A percentile compares a stretch with the other conserved stretches of the same genome.
These are phyloP conservation scores for Synanthedon myopaeformis DNA, from an alignment of 2,888 invertebrate species.

Conservation along the genomic window DNA sequence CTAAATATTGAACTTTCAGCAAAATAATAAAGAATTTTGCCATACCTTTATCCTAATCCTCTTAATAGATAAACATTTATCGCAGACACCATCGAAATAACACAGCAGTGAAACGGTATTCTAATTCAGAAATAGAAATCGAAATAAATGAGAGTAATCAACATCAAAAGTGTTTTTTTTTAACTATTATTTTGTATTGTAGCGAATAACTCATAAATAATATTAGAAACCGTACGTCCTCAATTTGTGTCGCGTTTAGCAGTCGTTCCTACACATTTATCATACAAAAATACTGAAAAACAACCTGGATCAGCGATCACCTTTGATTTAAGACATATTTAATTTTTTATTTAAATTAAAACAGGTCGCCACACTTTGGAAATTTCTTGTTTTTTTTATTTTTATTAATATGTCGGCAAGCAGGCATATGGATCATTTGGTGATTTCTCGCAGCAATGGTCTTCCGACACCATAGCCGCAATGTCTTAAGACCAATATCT, in stretches of 20 bases:
- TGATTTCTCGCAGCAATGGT: no score
- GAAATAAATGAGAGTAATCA: conserved; percentile 50
- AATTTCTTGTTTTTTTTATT: no score
- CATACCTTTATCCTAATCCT: no score
- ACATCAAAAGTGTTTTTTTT: conserved; percentile 51
- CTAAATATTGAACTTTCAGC: no score
- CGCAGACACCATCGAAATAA: neutral
- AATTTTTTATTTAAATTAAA: neutral
- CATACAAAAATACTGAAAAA: conserved; percentile 42
- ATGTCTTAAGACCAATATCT: no score
- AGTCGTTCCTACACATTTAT: conserved; percentile 52
- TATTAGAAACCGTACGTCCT: conserved; percentile 45
- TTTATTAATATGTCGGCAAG: no score
- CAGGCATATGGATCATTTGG: no score
- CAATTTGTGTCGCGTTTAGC: conserved; percentile 54
- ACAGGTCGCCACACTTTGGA: no score
- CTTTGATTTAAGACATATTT: neutral
- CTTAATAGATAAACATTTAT: neutral
- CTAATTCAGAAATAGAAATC: conserved; percentile 33
- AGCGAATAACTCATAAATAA: conserved; percentile 56
- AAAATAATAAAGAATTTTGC: no score
- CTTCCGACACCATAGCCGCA: no score
- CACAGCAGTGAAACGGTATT: conserved; percentile 15
- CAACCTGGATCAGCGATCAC: conserved; percentile 22
- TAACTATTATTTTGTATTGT: conserved; percentile 54